Evolutionary conservation across 2,888 invertebrate genomes (phyloP), one percentile per base, ranked within the genome.

Genomic region (Drosophila ustulata): DNA sequence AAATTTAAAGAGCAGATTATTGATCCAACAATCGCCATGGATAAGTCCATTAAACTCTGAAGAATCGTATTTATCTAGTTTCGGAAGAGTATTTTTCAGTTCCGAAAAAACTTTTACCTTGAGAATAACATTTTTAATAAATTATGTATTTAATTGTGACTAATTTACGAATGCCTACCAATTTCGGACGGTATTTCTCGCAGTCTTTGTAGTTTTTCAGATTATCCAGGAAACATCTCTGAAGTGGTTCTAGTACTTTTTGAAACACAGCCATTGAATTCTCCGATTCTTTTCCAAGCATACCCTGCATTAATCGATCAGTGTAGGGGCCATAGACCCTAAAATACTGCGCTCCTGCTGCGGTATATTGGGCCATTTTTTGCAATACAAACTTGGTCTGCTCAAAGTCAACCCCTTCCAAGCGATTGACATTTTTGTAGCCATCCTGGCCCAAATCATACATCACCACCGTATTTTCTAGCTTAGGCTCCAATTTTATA

Each of bases 291-390:
- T 4, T 4, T 34, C 70, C 65, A 8, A 80, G 41, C n/a, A 61
- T 18, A 4, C 71, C 73, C 2, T n/a, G 26, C 32, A 70, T 70
- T 1, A 80, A 55, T 0, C n/a, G 3, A 3, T 66, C 66, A 0
- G 66, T 51, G 51, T 77, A 89, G 4, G 66, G 69, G 11, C 89
- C 90, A 28, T 72, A 72, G 1, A 66, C 71, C 9, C 61, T 80
- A 9, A 66, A 75, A 13, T 75, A 72, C 47, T 77, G 75, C 9
- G 89, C 91, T 2, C 89, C 85, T 0, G 88, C 90, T 0, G 91
- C 91, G 79, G 90, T 91, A 52, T 88, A 91, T 59, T 91, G 79
- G 1, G 91, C 90, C 56, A 91, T 34, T 58, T 89, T 90, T 30
- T 69, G 69, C 1, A 91, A 72, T 0, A 76, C 86, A 7, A 77